Conservation (phyloP, 2,113 vertebrate species). For the Pelecanus crispus region DNA sequence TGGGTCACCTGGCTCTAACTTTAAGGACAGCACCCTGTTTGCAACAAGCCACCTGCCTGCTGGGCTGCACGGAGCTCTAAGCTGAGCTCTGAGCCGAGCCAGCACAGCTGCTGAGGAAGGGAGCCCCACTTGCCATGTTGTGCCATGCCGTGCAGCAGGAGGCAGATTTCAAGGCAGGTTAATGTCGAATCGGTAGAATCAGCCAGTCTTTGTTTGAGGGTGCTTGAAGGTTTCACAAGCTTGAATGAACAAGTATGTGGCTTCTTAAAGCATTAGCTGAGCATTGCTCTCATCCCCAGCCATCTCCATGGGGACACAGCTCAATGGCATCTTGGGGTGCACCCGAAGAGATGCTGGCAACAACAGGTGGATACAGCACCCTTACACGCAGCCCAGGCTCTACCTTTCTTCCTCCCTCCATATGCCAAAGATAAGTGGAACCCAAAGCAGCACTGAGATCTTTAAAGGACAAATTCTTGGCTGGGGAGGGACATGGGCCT, state of each 20-base stretch:
- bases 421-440: background rate
- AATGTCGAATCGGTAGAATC: background rate
- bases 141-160: rapidly evolving
- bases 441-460: background rate
- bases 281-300: background rate
- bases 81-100: rapidly evolving
- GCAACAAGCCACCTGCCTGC: too few relatives aligned
- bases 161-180: background rate
- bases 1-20: background rate
- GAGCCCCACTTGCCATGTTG: background rate
- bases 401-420: background rate
- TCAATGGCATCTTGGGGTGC: background rate
- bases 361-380: rapidly evolving
- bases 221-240: background rate
- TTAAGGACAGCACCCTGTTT: background rate
- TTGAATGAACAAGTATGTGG: background rate
- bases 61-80: background rate
- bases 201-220: background rate
- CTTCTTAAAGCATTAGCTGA: background rate
- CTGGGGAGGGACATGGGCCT: background rate
- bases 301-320: rapidly evolving
- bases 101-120: background rate
- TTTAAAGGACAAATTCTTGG: background rate
- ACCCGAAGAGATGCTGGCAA: background rate
- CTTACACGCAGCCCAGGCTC: background rate